A percentile compares a stretch with the other conserved stretches of the same genome.
Evolutionary conservation across 1,140 invertebrate genomes (phyloP).

Genomic region (Cephus cinctus): DNA sequence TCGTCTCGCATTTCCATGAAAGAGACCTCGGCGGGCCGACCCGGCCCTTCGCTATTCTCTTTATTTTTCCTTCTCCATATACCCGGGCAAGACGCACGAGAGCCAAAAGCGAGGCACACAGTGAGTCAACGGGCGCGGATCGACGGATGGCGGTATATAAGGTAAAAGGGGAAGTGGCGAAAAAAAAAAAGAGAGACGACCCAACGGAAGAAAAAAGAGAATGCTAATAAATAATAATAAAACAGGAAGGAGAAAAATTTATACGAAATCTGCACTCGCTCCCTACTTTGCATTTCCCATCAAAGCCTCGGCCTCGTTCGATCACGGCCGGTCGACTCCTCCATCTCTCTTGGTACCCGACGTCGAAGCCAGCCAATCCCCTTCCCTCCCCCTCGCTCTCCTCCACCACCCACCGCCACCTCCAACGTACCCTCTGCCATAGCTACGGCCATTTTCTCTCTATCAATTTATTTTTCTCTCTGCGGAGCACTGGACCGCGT

Average conservation of each 20-base stretch:
- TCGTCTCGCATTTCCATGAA: too few species aligned
- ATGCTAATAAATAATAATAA: neutral
- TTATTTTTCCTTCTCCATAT: too few species aligned
- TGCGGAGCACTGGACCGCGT: slow-evolving; percentile 52
- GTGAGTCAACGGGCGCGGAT: too few species aligned
- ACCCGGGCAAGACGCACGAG: too few species aligned
- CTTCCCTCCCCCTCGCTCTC: slow-evolving; percentile 23
- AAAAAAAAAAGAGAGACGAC: slow-evolving; percentile 1
- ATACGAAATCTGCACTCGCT: neutral
- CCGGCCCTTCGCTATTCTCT: too few species aligned
- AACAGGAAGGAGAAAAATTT: neutral
- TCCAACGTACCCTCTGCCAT: slow-evolving; percentile 9
- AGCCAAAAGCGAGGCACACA: too few species aligned
- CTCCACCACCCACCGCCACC: slow-evolving; percentile 21
- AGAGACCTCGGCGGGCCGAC: too few species aligned
- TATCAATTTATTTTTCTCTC: slow-evolving; percentile 56
- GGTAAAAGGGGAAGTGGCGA: neutral
- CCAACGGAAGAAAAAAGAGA: neutral
- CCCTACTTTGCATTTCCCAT: slow-evolving; percentile 22
- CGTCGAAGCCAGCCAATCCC: slow-evolving; percentile 3
- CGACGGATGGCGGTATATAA: too few species aligned
- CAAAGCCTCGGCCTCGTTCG: slow-evolving; percentile 1
- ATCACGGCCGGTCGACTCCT: neutral
- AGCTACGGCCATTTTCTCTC: slow-evolving; percentile 30
- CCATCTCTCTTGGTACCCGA: neutral